phyloP scores from a whole-genome alignment of 2,797 vertebrate species.

The Leucoraja ocellata region DNA sequence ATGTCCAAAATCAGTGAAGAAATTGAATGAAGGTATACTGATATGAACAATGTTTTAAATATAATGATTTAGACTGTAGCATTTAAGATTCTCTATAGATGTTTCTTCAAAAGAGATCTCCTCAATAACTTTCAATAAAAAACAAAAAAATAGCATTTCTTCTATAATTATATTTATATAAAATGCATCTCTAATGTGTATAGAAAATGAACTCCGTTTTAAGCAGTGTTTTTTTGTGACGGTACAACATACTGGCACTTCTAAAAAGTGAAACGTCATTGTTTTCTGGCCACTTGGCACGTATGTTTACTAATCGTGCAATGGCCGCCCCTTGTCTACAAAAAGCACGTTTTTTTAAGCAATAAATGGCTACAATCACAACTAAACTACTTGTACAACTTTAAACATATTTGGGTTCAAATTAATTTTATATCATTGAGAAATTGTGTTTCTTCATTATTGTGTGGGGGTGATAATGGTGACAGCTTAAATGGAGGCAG shows the following conservation, averaged over 20 bases:
- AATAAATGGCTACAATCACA: not conserved
- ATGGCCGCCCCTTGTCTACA: too few species aligned
- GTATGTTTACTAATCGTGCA: too few species aligned
- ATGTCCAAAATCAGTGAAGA: conserved; percentile 35
- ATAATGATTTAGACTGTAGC: not conserved
- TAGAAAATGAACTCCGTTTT: not conserved
- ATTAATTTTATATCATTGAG: not conserved
- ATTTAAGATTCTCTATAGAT: not conserved
- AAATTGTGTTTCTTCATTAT: not conserved
- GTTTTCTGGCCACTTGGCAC: too few species aligned
- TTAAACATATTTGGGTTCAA: not conserved
- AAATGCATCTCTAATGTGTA: not conserved
- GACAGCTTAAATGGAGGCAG: not conserved
- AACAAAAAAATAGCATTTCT: not conserved
- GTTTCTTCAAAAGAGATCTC: not conserved
- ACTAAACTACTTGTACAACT: not conserved
- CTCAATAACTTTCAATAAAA: not conserved
- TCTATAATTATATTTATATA: not conserved
- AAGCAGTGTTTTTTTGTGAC: too few species aligned
- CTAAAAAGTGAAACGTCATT: too few species aligned
- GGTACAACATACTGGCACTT: too few species aligned
- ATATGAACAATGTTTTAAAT: not conserved
- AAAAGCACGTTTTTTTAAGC: not conserved
- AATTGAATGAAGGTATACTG: not conserved
- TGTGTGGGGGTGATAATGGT: not conserved